Percentiles rank a stretch among this genome's conserved stretches.
Conservation (phyloP, 53 echinoderm and acorn worm genomes). For the Apostichopus leukothele region DNA sequence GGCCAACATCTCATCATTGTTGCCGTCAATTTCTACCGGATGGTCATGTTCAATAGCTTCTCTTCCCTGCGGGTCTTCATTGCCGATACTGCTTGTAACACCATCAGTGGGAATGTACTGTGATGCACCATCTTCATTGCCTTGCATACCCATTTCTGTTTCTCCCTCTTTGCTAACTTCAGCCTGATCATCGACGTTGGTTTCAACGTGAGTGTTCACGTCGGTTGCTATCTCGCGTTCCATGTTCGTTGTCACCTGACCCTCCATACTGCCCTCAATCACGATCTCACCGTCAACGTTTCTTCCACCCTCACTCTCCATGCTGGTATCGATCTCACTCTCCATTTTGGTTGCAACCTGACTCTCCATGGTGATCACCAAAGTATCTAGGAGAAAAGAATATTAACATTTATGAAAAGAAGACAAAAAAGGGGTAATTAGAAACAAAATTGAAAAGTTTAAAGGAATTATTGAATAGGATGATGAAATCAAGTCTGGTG, state of each 20-base stretch:
- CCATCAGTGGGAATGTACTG: background rate
- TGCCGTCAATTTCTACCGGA: background rate
- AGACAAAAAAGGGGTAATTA: too few species aligned
- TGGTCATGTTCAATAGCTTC: too few species aligned
- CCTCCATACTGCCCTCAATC: too few species aligned
- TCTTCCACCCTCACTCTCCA: background rate
- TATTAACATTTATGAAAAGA: too few species aligned
- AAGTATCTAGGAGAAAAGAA: too few species aligned
- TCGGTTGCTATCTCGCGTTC: background rate
- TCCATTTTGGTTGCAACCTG: background rate
- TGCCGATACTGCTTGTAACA: background rate
- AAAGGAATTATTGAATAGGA: too few species aligned
- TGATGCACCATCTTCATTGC: background rate
- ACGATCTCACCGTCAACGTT: too few species aligned
- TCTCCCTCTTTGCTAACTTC: background rate
- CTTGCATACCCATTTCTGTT: background rate
- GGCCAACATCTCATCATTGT: background rate
- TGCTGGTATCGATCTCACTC: background rate
- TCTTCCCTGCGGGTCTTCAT: background rate
- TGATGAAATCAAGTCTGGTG: too few species aligned
- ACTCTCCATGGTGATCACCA: background rate
- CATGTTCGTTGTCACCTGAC: background rate
- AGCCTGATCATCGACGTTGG: background rate
- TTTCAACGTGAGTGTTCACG: background rate
- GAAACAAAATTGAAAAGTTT: too few species aligned